Evolutionary conservation across 2,797 vertebrate species (phyloP).

Genomic region (Cryptoblepharus egeriae): DNA sequence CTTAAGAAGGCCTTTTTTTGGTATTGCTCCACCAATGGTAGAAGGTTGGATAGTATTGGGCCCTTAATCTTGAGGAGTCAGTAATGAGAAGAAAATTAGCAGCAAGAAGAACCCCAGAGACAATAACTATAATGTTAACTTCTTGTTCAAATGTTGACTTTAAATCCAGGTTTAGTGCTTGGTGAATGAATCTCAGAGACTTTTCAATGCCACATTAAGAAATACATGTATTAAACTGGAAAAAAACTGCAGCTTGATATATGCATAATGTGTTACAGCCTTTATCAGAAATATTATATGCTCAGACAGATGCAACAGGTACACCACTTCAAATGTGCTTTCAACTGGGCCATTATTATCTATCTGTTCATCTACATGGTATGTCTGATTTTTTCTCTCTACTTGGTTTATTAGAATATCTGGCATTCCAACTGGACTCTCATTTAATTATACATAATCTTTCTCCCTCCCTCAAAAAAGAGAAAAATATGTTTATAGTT

Average conservation of each 20-base stretch:
- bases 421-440: not conserved
- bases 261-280: not conserved
- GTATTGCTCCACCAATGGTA: too few species aligned
- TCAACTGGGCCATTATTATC: not conserved
- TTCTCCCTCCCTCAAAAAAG: not conserved
- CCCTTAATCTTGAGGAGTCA: not conserved
- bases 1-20: too few species aligned
- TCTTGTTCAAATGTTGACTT: too few species aligned
- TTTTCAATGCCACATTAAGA: too few species aligned
- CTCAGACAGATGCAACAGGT: not conserved
- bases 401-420: slow-evolving; percentile 16
- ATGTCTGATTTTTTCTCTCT: slow-evolving; percentile 9
- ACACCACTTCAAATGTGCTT: not conserved
- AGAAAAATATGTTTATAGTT: slow-evolving; percentile 21
- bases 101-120: not conserved
- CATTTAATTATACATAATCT: slow-evolving; percentile 20
- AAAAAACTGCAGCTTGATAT: too few species aligned
- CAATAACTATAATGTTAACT: not conserved
- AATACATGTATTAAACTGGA: too few species aligned
- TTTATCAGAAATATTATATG: not conserved
- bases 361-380: not conserved
- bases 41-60: too few species aligned
- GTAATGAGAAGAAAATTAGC: not conserved
- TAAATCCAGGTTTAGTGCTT: too few species aligned
- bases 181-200: too few species aligned